Percentiles rank a stretch among this genome's conserved stretches.
Conservation (phyloP, 2,113 vertebrate species). For the Periophthalmus modestus region DNA sequence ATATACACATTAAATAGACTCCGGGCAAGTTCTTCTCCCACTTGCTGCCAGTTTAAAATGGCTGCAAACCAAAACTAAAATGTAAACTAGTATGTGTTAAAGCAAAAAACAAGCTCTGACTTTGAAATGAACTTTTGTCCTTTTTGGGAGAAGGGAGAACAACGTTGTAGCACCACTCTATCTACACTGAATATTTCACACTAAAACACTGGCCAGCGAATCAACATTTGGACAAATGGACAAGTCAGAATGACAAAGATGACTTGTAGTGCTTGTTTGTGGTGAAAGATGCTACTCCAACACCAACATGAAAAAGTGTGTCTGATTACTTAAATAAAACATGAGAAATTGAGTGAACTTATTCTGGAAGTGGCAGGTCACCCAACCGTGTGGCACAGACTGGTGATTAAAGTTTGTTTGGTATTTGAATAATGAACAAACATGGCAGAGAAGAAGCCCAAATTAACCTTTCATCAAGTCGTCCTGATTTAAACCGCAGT, state of each 20-base stretch:
- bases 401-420: slow-evolving; percentile 81
- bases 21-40: neutral
- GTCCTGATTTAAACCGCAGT: slow-evolving; percentile 49
- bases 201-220: neutral
- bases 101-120: slow-evolving; percentile 13
- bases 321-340: slow-evolving; percentile 82
- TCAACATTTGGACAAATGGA: slow-evolving; percentile 21
- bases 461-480: slow-evolving; percentile 77
- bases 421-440: slow-evolving; percentile 83
- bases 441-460: slow-evolving; percentile 71
- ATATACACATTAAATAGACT: no score
- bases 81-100: neutral
- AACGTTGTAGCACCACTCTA: slow-evolving; percentile 27
- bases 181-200: slow-evolving; percentile 41
- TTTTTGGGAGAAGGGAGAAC: slow-evolving; percentile 8
- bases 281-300: slow-evolving; percentile 60
- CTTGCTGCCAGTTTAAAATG: neutral
- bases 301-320: slow-evolving; percentile 60
- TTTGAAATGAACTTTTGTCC: slow-evolving; percentile 4
- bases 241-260: slow-evolving; percentile 46
- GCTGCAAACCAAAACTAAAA: neutral
- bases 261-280: slow-evolving; percentile 57
- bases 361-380: slow-evolving; percentile 66
- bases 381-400: slow-evolving; percentile 54
- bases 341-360: slow-evolving; percentile 77